Percentiles rank a stretch among this genome's conserved stretches.
phyloP scores from a whole-genome alignment of 1,140 invertebrate genomes.

The Drosophila micromelanica region DNA sequence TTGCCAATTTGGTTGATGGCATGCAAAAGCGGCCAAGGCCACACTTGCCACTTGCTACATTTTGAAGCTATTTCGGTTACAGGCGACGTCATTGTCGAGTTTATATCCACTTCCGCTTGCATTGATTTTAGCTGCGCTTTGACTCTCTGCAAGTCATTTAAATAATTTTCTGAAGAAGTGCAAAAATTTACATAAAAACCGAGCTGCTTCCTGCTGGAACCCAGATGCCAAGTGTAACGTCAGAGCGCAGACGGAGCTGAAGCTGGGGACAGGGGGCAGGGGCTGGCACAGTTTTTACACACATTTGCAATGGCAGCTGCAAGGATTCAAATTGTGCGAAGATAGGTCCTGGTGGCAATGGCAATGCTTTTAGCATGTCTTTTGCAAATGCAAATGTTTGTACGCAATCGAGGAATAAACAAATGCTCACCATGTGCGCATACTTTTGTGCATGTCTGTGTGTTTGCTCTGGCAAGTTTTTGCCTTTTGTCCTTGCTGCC shows the following conservation, averaged over 20 bases:
- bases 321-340: conserved; percentile 54
- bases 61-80: conserved; percentile 34
- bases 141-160: conserved; percentile 69
- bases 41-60: conserved; percentile 21
- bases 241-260: background rate
- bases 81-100: conserved; percentile 43
- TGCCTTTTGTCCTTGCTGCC: conserved; percentile 49
- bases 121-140: conserved; percentile 14
- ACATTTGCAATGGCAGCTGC: conserved; percentile 56
- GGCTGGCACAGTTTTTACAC: conserved; percentile 41
- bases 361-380: conserved; percentile 75
- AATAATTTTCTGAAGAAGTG: conserved; percentile 79
- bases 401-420: conserved; percentile 79
- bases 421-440: conserved; percentile 56
- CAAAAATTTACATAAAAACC: conserved; percentile 78
- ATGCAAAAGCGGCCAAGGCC: conserved; percentile 66
- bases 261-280: conserved; percentile 7
- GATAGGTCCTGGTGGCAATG: conserved; percentile 38
- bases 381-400: conserved; percentile 79
- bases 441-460: background rate
- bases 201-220: conserved; percentile 1
- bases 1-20: conserved; percentile 54
- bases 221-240: conserved; percentile 10
- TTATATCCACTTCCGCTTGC: conserved; percentile 25
- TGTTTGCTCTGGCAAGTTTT: conserved; percentile 44